Evolutionary conservation across 2,888 invertebrate species (phyloP), one percentile per base, ranked within the genome.

Genomic region (Pristionchus japonicus): DNA sequence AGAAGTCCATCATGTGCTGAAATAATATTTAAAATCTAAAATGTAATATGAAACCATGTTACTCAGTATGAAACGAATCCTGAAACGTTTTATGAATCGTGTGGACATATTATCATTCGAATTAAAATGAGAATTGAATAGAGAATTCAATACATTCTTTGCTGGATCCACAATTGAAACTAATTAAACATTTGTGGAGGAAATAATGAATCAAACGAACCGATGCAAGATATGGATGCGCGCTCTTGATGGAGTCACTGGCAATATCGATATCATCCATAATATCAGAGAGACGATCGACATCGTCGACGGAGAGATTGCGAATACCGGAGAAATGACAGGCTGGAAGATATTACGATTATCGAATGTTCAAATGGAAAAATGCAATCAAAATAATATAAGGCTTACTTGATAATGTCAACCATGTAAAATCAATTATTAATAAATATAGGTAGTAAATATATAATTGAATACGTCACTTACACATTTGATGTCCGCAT

Each of bases 1-100:
- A 83, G 52, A 83, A 52, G 31, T 83, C 34, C 27, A 83, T 27
- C 49, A 83, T 34, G 82, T 52, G 52, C 82, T 83, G 52, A 1
- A 83, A 80, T 6, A 27, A 70, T 34, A 17, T 15, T 70, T 37
- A 37, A 37, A 20, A 52, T 52, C 3, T 52, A 52, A 52, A 52
- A 52, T 13, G 17, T 9, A 13, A 52, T 52, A 13, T 20, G 52
- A 43, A 43, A n/a, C n/a, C n/a, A n/a, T n/a, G n/a, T n/a, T n/a
- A n/a, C n/a, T n/a, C n/a, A n/a, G n/a, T n/a, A n/a, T n/a, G n/a
- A n/a, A n/a, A n/a, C n/a, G n/a, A n/a, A n/a, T n/a, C n/a, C n/a
- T n/a, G n/a, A n/a, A n/a, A n/a, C n/a, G n/a, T n/a, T n/a, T n/a
- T n/a, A n/a, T n/a, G n/a, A n/a, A n/a, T n/a, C n/a, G n/a, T n/a